phyloP scores from a whole-genome alignment of 2,797 vertebrate species.

The Crypturellus tataupa region DNA sequence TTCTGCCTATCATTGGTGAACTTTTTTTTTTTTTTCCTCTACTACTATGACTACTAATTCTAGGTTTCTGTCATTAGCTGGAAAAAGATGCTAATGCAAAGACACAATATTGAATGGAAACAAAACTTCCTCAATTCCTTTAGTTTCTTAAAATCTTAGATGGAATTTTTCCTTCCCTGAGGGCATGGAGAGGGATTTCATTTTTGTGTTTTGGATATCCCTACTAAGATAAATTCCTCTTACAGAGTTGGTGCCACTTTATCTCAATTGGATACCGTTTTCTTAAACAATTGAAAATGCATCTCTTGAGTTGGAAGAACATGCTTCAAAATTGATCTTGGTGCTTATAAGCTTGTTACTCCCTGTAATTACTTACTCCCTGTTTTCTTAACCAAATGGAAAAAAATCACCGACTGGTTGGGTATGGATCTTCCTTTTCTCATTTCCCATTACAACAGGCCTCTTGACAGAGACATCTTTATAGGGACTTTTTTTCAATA shows the following conservation, averaged over 20 bases:
- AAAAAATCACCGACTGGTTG: background rate
- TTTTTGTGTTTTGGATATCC: background rate
- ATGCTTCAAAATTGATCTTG: accelerated
- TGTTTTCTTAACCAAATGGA: background rate
- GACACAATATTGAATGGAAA: background rate
- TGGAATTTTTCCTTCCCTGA: background rate
- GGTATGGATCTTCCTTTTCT: background rate
- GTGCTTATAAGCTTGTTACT: too few species aligned
- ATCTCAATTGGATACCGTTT: background rate
- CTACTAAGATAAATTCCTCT: background rate
- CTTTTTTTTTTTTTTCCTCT: background rate
- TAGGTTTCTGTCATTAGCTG: accelerated
- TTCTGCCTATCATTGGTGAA: background rate
- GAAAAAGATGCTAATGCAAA: too few species aligned
- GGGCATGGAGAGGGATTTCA: background rate
- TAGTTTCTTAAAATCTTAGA: background rate
- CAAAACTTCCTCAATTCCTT: background rate
- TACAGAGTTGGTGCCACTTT: background rate
- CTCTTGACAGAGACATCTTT: background rate
- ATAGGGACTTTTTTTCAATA: background rate
- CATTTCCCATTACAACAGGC: accelerated
- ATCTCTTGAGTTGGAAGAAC: background rate
- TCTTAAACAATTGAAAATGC: background rate
- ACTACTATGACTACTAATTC: background rate
- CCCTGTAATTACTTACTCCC: background rate